Evolutionary conservation across 1,140 invertebrate species (phyloP).

Genomic region (Drosophila serrata): DNA sequence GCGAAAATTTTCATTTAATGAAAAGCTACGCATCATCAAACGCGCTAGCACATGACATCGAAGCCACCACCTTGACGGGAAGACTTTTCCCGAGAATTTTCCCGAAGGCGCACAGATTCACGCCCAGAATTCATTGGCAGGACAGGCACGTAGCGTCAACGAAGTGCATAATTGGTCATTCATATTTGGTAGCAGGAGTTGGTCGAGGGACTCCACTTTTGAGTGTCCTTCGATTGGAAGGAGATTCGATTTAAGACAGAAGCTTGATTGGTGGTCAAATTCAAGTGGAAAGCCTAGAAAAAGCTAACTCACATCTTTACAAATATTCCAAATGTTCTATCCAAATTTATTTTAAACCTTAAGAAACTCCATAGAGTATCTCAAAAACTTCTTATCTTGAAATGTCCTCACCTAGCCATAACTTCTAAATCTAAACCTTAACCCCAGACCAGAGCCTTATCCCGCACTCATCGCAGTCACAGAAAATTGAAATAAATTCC

Average conservation of each 20-base stretch:
- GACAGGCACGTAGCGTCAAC: constrained; percentile 75
- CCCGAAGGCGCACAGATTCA: constrained; percentile 10
- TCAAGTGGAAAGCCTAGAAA: neutral
- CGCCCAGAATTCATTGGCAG: constrained; percentile 55
- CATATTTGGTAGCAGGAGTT: constrained; percentile 61
- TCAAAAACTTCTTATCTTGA: constrained; percentile 4
- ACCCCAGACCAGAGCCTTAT: constrained; percentile 4
- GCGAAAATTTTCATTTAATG: constrained; percentile 82
- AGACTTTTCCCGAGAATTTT: constrained; percentile 18
- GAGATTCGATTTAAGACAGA: constrained; percentile 10
- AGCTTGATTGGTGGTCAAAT: constrained; percentile 1
- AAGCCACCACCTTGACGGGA: constrained; percentile 15
- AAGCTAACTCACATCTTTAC: too few relatives aligned
- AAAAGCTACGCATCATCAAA: constrained; percentile 84
- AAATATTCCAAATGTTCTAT: too few relatives aligned
- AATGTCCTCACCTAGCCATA: constrained; percentile 7
- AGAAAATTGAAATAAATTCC: constrained; percentile 56
- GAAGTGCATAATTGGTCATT: constrained; percentile 82
- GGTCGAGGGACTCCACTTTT: constrained; percentile 2
- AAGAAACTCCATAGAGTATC: neutral
- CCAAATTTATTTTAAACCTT: neutral
- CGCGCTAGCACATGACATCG: constrained; percentile 62
- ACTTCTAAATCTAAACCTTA: neutral
- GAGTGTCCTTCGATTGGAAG: constrained; percentile 16
- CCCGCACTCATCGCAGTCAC: constrained; percentile 17